phyloP scores from a whole-genome alignment of 2,888 invertebrate genomes.

The Actias luna region DNA sequence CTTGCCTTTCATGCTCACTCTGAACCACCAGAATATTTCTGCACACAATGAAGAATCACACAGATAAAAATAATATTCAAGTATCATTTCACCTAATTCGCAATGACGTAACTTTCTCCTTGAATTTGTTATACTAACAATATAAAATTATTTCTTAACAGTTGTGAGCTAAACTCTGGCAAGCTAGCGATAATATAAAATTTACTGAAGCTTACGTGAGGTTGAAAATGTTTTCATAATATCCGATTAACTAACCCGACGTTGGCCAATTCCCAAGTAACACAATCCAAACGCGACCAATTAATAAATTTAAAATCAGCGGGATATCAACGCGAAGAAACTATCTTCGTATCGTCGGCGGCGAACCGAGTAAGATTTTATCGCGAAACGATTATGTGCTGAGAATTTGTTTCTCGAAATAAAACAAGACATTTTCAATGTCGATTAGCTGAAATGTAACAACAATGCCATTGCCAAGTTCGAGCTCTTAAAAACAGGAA shows the following conservation, averaged over 20 bases:
- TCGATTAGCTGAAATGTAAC: slow-evolving; percentile 28
- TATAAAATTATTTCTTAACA: slow-evolving; percentile 45
- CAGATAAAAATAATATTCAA: slow-evolving; percentile 40
- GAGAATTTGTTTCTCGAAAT: slow-evolving; percentile 17
- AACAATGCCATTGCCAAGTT: slow-evolving; percentile 71
- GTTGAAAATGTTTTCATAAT: slow-evolving; percentile 67
- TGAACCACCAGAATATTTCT: slow-evolving; percentile 96
- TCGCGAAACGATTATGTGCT: background rate
- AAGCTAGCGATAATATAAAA: slow-evolving; percentile 53
- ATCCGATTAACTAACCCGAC: slow-evolving; percentile 57
- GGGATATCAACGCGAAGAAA: slow-evolving; percentile 11
- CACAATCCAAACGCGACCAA: slow-evolving; percentile 47
- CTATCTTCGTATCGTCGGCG: slow-evolving; percentile 10
- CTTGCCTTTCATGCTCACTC: slow-evolving; percentile 94
- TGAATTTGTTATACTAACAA: slow-evolving; percentile 41
- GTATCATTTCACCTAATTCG: slow-evolving; percentile 15
- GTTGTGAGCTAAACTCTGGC: slow-evolving; percentile 46
- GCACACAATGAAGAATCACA: slow-evolving; percentile 42
- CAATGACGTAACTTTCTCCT: slow-evolving; percentile 47
- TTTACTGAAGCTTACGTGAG: slow-evolving; percentile 56
- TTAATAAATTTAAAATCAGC: slow-evolving; percentile 43
- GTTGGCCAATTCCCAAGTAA: slow-evolving; percentile 64
- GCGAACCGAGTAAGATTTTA: background rate
- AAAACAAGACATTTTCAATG: slow-evolving; percentile 22
- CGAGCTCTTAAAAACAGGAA: slow-evolving; percentile 62